Conservation (phyloP, 1,140 invertebrate species). For the Orussus abietinus region DNA sequence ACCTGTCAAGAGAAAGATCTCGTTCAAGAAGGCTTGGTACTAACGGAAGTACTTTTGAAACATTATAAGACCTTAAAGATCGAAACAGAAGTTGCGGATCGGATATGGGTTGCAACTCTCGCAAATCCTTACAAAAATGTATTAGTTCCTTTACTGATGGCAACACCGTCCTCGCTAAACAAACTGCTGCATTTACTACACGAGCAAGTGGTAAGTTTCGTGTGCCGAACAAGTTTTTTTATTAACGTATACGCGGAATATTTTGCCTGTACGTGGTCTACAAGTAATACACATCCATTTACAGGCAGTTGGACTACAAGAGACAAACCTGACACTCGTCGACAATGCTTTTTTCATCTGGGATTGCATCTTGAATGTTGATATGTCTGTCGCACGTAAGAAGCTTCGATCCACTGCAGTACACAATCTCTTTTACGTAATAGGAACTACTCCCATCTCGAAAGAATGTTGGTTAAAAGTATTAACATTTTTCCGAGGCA, state of each 20-base stretch:
- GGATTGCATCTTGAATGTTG: constrained; percentile 4
- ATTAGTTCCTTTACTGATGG: constrained; percentile 20
- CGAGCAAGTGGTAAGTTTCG: constrained; percentile 14
- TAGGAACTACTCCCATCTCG: constrained; percentile 1
- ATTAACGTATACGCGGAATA: no score
- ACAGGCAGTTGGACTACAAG: constrained; percentile 20
- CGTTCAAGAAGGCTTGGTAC: constrained; percentile 22
- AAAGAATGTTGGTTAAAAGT: constrained; percentile 4
- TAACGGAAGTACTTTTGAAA: constrained; percentile 24
- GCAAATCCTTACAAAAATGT: constrained; percentile 21
- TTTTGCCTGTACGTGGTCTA: no score
- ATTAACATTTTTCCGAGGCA: constrained; percentile 6
- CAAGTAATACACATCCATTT: no score
- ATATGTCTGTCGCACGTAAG: constrained; percentile 1
- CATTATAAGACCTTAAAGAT: constrained; percentile 21
- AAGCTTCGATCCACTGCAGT: constrained; percentile 8
- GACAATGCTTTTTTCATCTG: constrained; percentile 10
- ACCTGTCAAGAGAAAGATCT: constrained; percentile 11
- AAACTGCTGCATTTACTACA: constrained; percentile 17
- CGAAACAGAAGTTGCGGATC: constrained; percentile 11
- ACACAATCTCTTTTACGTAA: constrained; percentile 2
- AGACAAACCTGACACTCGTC: constrained; percentile 17
- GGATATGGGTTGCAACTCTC: constrained; percentile 24
- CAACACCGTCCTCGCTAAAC: constrained; percentile 16
- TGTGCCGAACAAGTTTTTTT: no score